Percentiles rank a stretch among this genome's conserved stretches.
phyloP scores from a whole-genome alignment of 2,888 invertebrate genomes.

The Onchidella celtica region DNA sequence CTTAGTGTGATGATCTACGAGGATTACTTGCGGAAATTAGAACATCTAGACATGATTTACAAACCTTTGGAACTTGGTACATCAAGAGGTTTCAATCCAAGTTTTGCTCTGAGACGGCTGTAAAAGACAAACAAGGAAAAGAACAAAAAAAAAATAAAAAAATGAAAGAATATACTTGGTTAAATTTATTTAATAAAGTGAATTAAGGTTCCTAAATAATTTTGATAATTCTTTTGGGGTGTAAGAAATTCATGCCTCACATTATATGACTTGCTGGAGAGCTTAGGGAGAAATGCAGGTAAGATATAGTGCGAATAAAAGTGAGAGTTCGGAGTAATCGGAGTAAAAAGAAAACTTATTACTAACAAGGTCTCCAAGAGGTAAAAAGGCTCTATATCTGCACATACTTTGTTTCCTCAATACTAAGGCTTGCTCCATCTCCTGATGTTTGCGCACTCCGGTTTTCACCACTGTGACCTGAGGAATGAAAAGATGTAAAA shows the following conservation, averaged over 20 bases:
- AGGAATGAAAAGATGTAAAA: constrained; percentile 22
- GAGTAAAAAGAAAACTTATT: too few relatives aligned
- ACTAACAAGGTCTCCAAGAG: too few relatives aligned
- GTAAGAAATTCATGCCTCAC: too few relatives aligned
- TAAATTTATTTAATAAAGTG: not conserved
- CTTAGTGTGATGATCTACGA: too few relatives aligned
- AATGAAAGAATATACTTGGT: not conserved
- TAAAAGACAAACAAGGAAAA: not conserved
- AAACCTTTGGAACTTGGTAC: constrained; percentile 21
- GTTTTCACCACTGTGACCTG: constrained; percentile 21
- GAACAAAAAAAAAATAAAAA: not conserved
- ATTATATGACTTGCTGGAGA: too few relatives aligned
- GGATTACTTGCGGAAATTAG: too few relatives aligned
- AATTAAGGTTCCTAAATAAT: too few relatives aligned
- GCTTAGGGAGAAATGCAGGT: too few relatives aligned
- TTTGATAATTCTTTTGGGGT: not conserved
- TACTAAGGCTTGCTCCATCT: constrained; percentile 64
- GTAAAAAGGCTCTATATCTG: too few relatives aligned
- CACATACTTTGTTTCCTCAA: constrained; percentile 76
- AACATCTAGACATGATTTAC: too few relatives aligned
- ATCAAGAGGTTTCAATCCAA: constrained; percentile 95
- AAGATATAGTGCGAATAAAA: too few relatives aligned
- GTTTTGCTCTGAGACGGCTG: constrained; percentile 93
- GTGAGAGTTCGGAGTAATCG: too few relatives aligned
- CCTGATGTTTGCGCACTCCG: constrained; percentile 30